Base-by-base conservation (phyloP, 1,140 invertebrate genomes). In the Papilio polytes region DNA sequence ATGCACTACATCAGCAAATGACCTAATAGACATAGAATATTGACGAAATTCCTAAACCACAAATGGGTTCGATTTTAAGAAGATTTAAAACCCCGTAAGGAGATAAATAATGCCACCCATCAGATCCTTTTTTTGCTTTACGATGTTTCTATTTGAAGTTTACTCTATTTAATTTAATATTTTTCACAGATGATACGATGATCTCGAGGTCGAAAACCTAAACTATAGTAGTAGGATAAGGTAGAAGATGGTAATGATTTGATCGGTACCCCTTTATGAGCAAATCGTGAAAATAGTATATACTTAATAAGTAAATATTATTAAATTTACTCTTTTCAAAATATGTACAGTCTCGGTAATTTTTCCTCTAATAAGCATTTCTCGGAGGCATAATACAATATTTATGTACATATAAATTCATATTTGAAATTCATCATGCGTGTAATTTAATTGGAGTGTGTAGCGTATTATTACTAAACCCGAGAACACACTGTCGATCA, bases 391-490 rank as follows among this genome's bases (percentile, higher is more conserved):
- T 9, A 41, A 6, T 41, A 41, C 7, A 8, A 41, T 41, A 41
- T 41, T 41, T 8, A 70, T 70, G 31, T n/a, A 31, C 31, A 15
- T 70, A 31, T 15, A 70, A 70, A 31, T 31, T 70, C 12, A 36
- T 70, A 36, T 31, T 13, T 31, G 63, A 70, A 70, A 70, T 36
- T 15, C 63, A 15, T 70, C 26, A 15, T 70, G 26, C 13, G 63
- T 31, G 63, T 70, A 70, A 70, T 70, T 70, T 70, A 70, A 70
- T 36, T 31, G 63, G 63, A 70, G 15, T 70, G 22, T 36, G 15
- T 66, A 66, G 6, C 26, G 31, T 70, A 36, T 70, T 70, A 70
- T 70, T 70, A 36, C 63, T 66, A 15, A 26, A 22, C 26, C 6
- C 63, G 12, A 70, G 12, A 18, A 36, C 26, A 70, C 26, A 26